Conservation (phyloP, 2,888 invertebrate genomes). For the Andrena praecox region DNA sequence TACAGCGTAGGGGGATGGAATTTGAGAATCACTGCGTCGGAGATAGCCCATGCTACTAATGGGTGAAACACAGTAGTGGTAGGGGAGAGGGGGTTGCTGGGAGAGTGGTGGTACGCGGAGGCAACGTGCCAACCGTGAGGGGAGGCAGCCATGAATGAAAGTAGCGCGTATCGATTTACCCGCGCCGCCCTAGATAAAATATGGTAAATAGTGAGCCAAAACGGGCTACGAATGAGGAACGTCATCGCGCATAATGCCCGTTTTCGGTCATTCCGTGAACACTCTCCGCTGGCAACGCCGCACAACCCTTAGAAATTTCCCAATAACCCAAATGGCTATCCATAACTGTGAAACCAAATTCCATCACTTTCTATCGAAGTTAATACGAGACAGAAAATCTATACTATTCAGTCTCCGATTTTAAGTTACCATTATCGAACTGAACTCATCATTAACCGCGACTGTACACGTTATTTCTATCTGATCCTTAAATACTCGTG, state of each 20-base stretch:
- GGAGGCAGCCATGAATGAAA: constrained; percentile 83
- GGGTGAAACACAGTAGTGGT: constrained; percentile 59
- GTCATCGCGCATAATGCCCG: constrained; percentile 50
- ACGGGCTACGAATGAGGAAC: constrained; percentile 58
- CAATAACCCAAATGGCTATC: too few relatives aligned
- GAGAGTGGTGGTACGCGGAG: constrained; percentile 72
- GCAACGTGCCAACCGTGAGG: constrained; percentile 79
- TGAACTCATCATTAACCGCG: not conserved
- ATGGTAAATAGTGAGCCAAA: constrained; percentile 76
- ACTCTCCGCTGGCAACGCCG: not conserved
- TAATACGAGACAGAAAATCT: not conserved
- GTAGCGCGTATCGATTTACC: constrained; percentile 83
- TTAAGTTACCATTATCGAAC: not conserved
- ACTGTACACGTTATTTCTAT: too few relatives aligned
- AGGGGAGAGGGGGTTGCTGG: constrained; percentile 56
- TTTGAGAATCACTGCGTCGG: constrained; percentile 65
- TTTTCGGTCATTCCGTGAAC: not conserved
- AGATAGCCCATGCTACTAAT: constrained; percentile 59
- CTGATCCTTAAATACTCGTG: too few relatives aligned
- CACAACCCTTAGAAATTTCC: too few relatives aligned
- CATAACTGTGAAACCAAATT: too few relatives aligned
- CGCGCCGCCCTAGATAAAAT: constrained; percentile 80
- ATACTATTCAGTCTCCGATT: not conserved
- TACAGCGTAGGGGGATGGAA: constrained; percentile 5
- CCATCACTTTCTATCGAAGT: not conserved